Conservation (phyloP, 2,797 vertebrate species). For the Cyclura pinguis region DNA sequence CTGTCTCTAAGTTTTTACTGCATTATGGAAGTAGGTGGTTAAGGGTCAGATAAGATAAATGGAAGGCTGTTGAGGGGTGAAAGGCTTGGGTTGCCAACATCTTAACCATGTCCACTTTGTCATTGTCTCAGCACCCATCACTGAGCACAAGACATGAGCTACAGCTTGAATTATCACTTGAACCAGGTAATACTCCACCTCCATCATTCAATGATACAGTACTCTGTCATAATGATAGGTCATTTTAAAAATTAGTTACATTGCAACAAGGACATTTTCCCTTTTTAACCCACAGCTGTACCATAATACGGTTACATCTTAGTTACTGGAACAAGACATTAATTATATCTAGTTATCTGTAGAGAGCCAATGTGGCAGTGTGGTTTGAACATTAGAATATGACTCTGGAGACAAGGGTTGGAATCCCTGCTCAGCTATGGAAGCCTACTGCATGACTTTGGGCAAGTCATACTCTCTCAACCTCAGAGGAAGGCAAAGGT, state of each 20-base stretch:
- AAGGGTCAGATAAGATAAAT: neutral
- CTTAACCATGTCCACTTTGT: neutral
- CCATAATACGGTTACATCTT: too few relatives aligned
- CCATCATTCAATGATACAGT: neutral
- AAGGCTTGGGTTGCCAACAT: neutral
- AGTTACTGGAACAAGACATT: too few relatives aligned
- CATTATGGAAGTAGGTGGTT: too few relatives aligned
- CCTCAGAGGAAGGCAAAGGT: too few relatives aligned
- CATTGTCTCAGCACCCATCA: neutral
- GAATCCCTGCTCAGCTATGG: too few relatives aligned
- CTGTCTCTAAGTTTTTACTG: neutral
- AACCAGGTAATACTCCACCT: neutral
- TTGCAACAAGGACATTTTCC: neutral
- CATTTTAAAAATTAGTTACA: neutral
- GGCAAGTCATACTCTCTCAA: too few relatives aligned
- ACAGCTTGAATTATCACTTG: neutral
- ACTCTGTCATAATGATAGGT: neutral
- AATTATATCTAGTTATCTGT: too few relatives aligned
- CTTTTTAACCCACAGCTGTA: too few relatives aligned
- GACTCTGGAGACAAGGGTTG: too few relatives aligned
- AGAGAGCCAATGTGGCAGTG: too few relatives aligned
- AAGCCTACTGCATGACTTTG: too few relatives aligned
- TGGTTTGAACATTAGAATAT: too few relatives aligned
- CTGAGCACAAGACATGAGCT: neutral
- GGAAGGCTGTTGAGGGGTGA: neutral